Evolutionary conservation across 2,888 invertebrate genomes (phyloP), one percentile per base, ranked within the genome.

Genomic region (Chrysina gloriosa): DNA sequence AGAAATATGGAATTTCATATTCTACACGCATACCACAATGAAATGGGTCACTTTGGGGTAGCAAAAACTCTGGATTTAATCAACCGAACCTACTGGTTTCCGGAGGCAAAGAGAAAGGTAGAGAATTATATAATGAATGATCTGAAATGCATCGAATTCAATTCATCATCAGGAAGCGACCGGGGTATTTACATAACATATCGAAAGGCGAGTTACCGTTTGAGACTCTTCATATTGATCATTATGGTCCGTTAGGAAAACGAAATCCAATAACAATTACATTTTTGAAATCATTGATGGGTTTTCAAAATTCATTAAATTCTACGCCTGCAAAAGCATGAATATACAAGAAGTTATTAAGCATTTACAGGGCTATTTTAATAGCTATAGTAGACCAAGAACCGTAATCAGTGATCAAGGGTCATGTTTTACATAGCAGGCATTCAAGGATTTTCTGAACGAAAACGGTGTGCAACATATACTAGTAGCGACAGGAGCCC

Each of bases 51-150:
- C 21, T 16, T 45, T 19, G 63, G 67, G 25, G 23, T 31, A 27
- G 67, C 63, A 29, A 67, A 67, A 27, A 50, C 50, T 19, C 21
- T 25, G 21, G 36, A 47, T 27, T 31, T 31, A n/a, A 42, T 67
- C 7, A 21, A n/a, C 14, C 63, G 31, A 27, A 63, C 48, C n/a
- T 67, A 67, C 45, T 67, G 67, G 67, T 67, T 67, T 36, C 67
- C 67, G 23, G 36, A 34, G 16, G 25, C 63, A 29, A 61, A 47
- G 11, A 4, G 23, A 7, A 67, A 67, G 27, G 50, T 67, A 21
- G 27, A 48, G 31, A 21, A 56, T n/a, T 36, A 67, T 63, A 64
- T 67, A 11, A 36, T 25, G 16, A 67, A 67, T 45, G 63, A 48
- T 67, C 45, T 67, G 6, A 67, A 67, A 64, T 67, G 63, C 27